Evolutionary conservation across 2,797 vertebrate species (phyloP).

Genomic region (Falco rusticolus): DNA sequence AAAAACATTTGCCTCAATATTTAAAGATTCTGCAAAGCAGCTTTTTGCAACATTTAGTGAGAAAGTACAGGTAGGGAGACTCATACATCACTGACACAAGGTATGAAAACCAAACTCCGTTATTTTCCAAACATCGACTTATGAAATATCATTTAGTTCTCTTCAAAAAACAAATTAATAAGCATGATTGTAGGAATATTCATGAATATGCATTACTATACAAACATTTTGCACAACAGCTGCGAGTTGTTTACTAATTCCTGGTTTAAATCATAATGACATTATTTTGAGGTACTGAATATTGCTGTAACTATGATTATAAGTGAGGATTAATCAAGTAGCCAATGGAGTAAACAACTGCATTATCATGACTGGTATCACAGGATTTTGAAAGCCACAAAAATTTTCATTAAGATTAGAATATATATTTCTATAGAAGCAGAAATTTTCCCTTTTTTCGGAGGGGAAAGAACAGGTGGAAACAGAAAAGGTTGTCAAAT

Average conservation of each 20-base stretch:
- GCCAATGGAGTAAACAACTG: constrained; percentile 62
- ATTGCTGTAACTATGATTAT: constrained; percentile 66
- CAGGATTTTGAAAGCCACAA: not conserved
- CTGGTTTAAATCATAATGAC: constrained; percentile 82
- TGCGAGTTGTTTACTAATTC: constrained; percentile 84
- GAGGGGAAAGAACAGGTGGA: not conserved
- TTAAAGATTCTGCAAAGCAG: not conserved
- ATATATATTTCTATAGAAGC: not conserved
- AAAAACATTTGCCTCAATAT: accelerated
- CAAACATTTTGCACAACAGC: constrained; percentile 83
- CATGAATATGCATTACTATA: constrained; percentile 77
- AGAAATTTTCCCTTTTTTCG: not conserved
- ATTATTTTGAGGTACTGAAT: constrained; percentile 73
- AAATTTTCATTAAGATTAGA: not conserved
- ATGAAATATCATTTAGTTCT: constrained; percentile 31
- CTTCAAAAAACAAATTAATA: constrained; percentile 66
- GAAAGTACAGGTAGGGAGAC: not conserved
- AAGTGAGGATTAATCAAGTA: constrained; percentile 79
- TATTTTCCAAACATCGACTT: constrained; percentile 53
- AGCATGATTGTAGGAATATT: constrained; percentile 66
- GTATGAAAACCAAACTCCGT: not conserved
- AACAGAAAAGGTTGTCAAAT: not conserved
- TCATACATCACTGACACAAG: constrained; percentile 20
- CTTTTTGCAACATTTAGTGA: not conserved
- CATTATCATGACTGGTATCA: constrained; percentile 7